Evolutionary conservation across 1,140 invertebrate species (phyloP).

Genomic region (Wasmannia auropunctata): DNA sequence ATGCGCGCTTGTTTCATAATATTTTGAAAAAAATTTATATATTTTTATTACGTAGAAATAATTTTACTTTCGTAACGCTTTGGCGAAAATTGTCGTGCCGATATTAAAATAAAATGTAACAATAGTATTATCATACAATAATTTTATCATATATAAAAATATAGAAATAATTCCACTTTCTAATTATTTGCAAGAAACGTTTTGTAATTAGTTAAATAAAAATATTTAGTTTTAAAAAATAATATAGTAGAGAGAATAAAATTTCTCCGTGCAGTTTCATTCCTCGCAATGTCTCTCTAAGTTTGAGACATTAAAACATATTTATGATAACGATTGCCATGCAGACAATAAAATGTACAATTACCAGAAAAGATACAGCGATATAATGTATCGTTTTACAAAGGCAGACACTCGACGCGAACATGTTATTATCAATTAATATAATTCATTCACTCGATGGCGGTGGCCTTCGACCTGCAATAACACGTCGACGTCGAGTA

Average conservation of each 20-base stretch:
- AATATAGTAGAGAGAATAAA: no score
- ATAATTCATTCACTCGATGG: slow-evolving; percentile 10
- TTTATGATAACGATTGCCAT: no score
- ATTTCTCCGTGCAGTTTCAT: neutral
- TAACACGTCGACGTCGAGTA: slow-evolving; percentile 11
- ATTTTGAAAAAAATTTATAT: neutral
- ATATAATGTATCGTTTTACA: neutral
- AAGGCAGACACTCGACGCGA: neutral
- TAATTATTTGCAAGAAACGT: neutral
- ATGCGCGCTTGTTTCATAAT: neutral
- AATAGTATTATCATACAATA: neutral
- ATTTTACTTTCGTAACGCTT: neutral
- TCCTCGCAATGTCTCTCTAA: neutral
- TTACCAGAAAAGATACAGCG: neutral
- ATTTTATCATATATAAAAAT: neutral
- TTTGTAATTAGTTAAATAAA: neutral
- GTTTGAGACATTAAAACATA: neutral
- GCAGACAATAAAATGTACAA: neutral
- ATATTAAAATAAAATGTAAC: neutral
- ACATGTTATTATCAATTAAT: slow-evolving; percentile 33
- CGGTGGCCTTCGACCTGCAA: neutral
- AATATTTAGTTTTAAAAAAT: neutral
- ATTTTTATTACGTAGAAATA: neutral
- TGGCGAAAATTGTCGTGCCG: neutral
- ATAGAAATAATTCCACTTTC: neutral